Percentiles rank a stretch among this genome's conserved stretches.
These are phyloP conservation scores for Apamea crenata DNA, from an alignment of 2,888 invertebrate species.

Conservation along the genomic window DNA sequence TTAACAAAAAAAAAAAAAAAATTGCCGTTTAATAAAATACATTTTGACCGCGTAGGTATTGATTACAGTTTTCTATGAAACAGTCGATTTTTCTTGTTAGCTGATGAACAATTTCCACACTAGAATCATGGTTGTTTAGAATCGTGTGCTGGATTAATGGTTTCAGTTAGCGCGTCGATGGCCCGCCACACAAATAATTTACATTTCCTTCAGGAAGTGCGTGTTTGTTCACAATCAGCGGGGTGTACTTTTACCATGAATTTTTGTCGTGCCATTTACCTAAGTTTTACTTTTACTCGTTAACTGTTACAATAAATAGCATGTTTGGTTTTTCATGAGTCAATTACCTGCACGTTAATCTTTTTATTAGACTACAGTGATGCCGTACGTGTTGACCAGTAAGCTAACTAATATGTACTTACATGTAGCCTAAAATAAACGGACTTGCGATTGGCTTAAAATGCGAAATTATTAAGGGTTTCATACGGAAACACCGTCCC, in stretches of 20 bases:
- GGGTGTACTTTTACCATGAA: slow-evolving; percentile 35
- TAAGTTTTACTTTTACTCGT: slow-evolving; percentile 29
- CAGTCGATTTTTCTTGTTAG: background rate
- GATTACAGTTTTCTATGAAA: background rate
- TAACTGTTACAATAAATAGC: slow-evolving; percentile 17
- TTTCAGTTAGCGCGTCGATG: background rate
- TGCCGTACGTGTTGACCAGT: background rate
- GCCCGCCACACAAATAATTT: slow-evolving; percentile 51
- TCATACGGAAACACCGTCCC: background rate
- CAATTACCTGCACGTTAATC: slow-evolving; percentile 56
- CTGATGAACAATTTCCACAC: background rate
- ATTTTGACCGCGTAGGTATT: too few species aligned
- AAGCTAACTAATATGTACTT: background rate
- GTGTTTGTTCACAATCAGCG: slow-evolving; percentile 55
- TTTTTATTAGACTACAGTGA: slow-evolving; percentile 16
- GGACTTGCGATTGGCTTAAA: background rate
- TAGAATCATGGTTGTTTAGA: background rate
- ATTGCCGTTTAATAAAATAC: too few species aligned
- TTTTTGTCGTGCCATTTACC: slow-evolving; percentile 34
- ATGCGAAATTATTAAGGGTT: background rate
- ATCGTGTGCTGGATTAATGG: background rate
- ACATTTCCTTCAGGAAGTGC: slow-evolving; percentile 68
- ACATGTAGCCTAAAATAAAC: background rate
- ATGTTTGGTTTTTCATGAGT: slow-evolving; percentile 45
- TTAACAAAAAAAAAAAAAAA: background rate